Percentiles rank a stretch among this genome's conserved stretches.
phyloP scores from a whole-genome alignment of 2,113 vertebrate species.

The Loxodonta africana region DNA sequence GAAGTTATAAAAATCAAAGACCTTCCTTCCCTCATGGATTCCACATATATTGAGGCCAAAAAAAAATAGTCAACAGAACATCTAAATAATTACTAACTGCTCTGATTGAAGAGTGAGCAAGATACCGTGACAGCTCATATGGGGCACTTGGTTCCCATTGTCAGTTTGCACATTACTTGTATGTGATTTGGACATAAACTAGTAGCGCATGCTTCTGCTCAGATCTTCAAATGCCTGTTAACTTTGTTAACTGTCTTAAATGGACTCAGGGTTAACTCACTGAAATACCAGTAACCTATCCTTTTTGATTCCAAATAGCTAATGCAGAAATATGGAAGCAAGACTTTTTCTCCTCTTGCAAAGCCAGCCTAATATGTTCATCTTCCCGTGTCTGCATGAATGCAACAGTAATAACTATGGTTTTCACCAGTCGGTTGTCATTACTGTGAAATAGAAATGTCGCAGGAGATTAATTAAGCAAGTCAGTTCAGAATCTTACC shows the following conservation, averaged over 20 bases:
- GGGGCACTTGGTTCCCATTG: background rate
- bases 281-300: background rate
- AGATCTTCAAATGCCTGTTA: background rate
- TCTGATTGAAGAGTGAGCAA: background rate
- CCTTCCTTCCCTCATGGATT: background rate
- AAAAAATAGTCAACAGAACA: background rate
- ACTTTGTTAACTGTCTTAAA: background rate
- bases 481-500: background rate
- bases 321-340: background rate
- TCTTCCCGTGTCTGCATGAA: background rate
- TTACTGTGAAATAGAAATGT: background rate
- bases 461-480: background rate
- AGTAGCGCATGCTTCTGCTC: background rate
- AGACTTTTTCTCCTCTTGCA: background rate
- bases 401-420: background rate
- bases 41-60: background rate
- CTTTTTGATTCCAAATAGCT: background rate
- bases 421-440: background rate
- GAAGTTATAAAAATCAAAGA: background rate
- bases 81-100: background rate
- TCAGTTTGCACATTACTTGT: background rate
- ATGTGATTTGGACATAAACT: background rate
- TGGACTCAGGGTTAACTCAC: background rate
- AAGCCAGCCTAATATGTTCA: background rate
- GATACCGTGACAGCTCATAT: background rate